Evolutionary conservation across 2,888 invertebrate genomes (phyloP).

Genomic region (Heteromyza rotundicornis): DNA sequence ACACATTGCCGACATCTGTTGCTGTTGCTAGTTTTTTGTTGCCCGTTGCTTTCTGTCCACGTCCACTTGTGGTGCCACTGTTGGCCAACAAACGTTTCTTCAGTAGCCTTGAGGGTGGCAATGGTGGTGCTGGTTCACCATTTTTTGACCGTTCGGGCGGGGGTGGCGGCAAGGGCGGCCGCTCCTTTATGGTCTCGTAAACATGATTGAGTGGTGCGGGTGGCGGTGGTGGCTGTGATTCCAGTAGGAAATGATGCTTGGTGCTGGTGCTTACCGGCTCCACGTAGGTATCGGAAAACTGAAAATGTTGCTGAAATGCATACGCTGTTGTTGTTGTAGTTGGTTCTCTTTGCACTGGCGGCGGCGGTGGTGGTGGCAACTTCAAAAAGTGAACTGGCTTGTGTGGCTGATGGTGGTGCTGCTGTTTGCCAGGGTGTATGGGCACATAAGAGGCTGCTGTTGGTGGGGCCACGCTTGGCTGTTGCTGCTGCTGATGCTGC

Average conservation of each 20-base stretch:
- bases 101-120: conserved; percentile 34
- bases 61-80: conserved; percentile 8
- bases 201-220: conserved; percentile 42
- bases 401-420: too few relatives aligned
- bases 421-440: conserved; percentile 23
- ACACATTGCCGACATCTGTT: not conserved
- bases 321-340: conserved; percentile 18
- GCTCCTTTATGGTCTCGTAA: conserved; percentile 47
- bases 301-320: conserved; percentile 27
- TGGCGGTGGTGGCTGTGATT: conserved; percentile 29
- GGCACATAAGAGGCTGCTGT: conserved; percentile 14
- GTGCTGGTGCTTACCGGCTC: conserved; percentile 37
- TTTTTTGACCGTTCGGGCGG: conserved; percentile 16
- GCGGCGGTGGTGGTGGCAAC: conserved; percentile 34
- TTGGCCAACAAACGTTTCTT: conserved; percentile 27
- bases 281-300: conserved; percentile 41
- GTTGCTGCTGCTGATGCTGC: conserved; percentile 15
- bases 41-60: not conserved
- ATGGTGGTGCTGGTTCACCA: conserved; percentile 15
- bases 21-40: conserved; percentile 7
- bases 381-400: conserved; percentile 38
- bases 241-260: conserved; percentile 36
- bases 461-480: conserved; percentile 1
- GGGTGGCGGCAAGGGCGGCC: conserved; percentile 34
- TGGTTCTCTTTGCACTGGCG: conserved; percentile 21